These are phyloP conservation scores for Mus caroli DNA, from an alignment of 2,797 vertebrate species.

Conservation along the genomic window DNA sequence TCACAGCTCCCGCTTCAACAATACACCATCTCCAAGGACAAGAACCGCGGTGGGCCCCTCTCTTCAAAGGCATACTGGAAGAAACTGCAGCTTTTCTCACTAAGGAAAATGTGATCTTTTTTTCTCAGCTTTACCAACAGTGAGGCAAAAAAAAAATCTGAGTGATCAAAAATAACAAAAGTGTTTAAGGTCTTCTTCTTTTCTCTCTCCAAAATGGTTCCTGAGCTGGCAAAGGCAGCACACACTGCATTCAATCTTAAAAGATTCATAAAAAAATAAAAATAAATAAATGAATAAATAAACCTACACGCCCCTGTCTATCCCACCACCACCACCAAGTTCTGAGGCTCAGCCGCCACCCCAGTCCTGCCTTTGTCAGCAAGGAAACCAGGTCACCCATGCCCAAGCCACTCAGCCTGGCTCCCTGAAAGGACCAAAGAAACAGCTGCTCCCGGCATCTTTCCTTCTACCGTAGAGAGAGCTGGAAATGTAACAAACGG, in stretches of 20 bases:
- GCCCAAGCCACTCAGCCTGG: neutral
- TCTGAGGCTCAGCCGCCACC: neutral
- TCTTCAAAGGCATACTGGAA: neutral
- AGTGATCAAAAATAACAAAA: neutral
- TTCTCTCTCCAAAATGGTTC: neutral
- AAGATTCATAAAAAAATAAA: neutral
- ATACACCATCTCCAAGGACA: fast-evolving
- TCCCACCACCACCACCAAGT: too few relatives aligned
- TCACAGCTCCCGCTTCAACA: fast-evolving
- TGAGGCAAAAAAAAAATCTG: conserved; percentile 8
- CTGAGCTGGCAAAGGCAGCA: neutral
- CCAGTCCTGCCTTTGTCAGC: fast-evolving
- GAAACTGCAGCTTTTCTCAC: neutral
- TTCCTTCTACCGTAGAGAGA: neutral
- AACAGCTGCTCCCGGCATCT: neutral
- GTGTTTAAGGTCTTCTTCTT: neutral
- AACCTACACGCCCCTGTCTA: fast-evolving
- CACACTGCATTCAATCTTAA: neutral
- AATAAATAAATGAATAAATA: too few relatives aligned
- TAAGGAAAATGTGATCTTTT: neutral
- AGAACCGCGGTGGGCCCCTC: fast-evolving
- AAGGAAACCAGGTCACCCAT: conserved; percentile 51
- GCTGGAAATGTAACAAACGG: conserved; percentile 23
- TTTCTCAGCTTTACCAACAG: neutral
- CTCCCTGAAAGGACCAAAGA: conserved; percentile 28